Evolutionary conservation across 1,140 invertebrate species (phyloP).

Genomic region (Hestina assimilis): DNA sequence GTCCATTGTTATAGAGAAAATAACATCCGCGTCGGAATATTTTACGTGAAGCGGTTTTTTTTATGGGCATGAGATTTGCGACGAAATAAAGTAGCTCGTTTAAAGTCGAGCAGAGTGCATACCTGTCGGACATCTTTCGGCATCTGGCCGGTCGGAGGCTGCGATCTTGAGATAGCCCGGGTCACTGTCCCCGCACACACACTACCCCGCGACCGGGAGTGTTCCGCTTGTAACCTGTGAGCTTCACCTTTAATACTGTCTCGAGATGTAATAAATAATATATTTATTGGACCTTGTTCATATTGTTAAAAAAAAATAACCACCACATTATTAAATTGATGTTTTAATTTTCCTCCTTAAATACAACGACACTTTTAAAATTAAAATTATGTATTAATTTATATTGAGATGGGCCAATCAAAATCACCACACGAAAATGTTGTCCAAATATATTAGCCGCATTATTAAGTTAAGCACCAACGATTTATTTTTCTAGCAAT

Average conservation of each 20-base stretch:
- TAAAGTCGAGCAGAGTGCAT: slow-evolving; percentile 36
- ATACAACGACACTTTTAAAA: too few relatives aligned
- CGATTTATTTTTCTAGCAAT: too few relatives aligned
- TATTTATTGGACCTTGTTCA: too few relatives aligned
- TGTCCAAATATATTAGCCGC: too few relatives aligned
- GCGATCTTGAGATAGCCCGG: slow-evolving; percentile 68
- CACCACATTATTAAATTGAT: too few relatives aligned
- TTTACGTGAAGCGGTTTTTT: neutral
- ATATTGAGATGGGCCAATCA: too few relatives aligned
- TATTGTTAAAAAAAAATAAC: too few relatives aligned
- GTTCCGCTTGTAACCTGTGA: slow-evolving; percentile 13
- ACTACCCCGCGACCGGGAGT: slow-evolving; percentile 22
- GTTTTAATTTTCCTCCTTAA: too few relatives aligned
- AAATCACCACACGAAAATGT: too few relatives aligned
- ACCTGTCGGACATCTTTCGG: slow-evolving; percentile 72
- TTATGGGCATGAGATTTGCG: neutral
- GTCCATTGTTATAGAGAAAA: neutral
- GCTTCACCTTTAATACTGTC: neutral
- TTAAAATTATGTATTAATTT: too few relatives aligned
- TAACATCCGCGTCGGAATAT: slow-evolving; percentile 5
- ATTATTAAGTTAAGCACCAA: too few relatives aligned
- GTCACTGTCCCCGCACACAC: slow-evolving; percentile 65
- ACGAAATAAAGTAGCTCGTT: slow-evolving; percentile 1
- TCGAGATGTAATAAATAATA: neutral
- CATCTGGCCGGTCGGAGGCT: slow-evolving; percentile 76